Base-by-base conservation (phyloP, 2,888 invertebrate genomes). In the Troilus luridus region DNA sequence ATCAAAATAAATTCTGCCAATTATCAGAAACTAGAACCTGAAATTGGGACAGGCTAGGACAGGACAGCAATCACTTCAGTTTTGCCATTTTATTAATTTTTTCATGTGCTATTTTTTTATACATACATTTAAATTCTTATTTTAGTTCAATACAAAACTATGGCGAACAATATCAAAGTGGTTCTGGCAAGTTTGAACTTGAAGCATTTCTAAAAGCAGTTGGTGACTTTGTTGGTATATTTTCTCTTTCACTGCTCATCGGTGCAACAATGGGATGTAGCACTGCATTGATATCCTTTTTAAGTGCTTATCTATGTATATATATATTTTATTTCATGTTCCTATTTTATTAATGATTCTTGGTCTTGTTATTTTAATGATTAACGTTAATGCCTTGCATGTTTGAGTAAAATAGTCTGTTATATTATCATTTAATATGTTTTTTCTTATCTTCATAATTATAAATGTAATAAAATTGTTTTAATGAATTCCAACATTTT, bases 271-370 rank as follows among this genome's bases (percentile, higher is more conserved):
- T 99, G 96, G 99, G 99, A 54, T 98, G 98, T 94, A 95, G 97
- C 92, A 99, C 99, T 91, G 99, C 99, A 94, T 95, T 99, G 94
- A 97, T 98, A 97, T 97, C 97, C 97, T 97, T 97, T 96, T 95
- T 90, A 88, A 21, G 27, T 67, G 12, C 7, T 14, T 67, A 67
- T 67, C 7, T 17, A 91, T 81, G 8, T n/a, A n/a, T 62, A 21
- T 62, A 21, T 62, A 7, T 19, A 10, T 64, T n/a, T 19, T 9
- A n/a, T 64, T 19, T 64, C 7, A 64, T 64, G 21, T 14, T 21
- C n/a, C n/a, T 64, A 10, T 64, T n/a, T 64, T 10, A 64, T 64
- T 64, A 64, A 41, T 41, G 41, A 41, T 5, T 41, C 41, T 41
- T 41, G 1, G 1, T 41, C 41, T 41, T 41, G 41, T 41, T 41